Evolutionary conservation across 2,888 invertebrate genomes (phyloP).

Genomic region (Anoncus sp.): DNA sequence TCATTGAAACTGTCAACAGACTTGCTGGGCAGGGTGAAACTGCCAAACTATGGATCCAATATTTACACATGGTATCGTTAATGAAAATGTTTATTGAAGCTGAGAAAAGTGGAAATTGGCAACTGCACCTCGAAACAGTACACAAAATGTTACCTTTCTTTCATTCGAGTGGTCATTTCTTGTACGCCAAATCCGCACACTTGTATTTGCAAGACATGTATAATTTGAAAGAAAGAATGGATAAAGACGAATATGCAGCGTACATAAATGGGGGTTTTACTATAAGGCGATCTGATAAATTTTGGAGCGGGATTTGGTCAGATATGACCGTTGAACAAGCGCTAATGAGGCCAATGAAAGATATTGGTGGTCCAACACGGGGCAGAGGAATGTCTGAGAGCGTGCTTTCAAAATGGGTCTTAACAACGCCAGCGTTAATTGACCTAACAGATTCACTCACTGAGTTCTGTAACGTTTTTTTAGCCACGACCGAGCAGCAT

Average conservation of each 20-base stretch:
- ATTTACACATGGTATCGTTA: conserved; percentile 19
- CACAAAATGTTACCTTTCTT: conserved; percentile 33
- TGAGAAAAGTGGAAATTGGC: conserved; percentile 27
- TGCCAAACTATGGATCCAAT: conserved; percentile 22
- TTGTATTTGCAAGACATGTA: conserved; percentile 27
- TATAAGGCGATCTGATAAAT: conserved; percentile 19
- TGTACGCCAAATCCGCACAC: conserved; percentile 28
- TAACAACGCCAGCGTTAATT: no score
- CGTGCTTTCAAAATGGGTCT: no score
- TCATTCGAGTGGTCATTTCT: conserved; percentile 30
- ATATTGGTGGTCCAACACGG: no score
- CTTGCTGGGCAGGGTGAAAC: conserved; percentile 6
- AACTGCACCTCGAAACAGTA: conserved; percentile 17
- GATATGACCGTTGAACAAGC: no score
- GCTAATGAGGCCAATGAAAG: background rate
- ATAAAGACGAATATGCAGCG: conserved; percentile 17
- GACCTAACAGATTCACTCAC: no score
- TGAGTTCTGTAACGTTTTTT: no score
- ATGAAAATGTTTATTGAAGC: conserved; percentile 29
- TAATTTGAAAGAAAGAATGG: conserved; percentile 20
- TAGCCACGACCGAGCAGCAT: conserved; percentile 71
- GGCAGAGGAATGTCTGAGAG: no score
- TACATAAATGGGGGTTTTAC: conserved; percentile 21
- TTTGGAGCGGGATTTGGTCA: conserved; percentile 18
- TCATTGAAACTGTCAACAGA: conserved; percentile 26